Evolutionary conservation across 2,797 vertebrate genomes (phyloP).

Genomic region (Gallinago stenura): DNA sequence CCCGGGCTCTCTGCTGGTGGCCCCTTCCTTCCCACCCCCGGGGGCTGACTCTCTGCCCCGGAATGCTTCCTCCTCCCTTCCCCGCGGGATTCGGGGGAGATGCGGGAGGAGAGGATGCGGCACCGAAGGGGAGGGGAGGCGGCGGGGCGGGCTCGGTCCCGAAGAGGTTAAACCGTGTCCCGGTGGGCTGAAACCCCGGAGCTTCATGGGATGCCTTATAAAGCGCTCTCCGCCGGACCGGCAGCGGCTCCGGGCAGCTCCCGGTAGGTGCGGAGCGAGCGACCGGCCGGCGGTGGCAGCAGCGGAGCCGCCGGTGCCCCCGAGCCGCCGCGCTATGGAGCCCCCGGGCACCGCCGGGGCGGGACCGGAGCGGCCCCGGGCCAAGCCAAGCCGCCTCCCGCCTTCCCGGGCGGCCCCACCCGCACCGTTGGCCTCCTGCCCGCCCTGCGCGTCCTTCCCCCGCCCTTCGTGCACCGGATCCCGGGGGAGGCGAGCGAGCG

Average conservation of each 20-base stretch:
- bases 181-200: slow-evolving; percentile 42
- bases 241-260: neutral
- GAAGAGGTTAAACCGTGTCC: slow-evolving; percentile 61
- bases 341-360: neutral
- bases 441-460: neutral
- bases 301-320: neutral
- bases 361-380: neutral
- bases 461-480: neutral
- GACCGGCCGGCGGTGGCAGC: neutral
- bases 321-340: slow-evolving; percentile 12
- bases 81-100: neutral
- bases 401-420: neutral
- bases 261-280: neutral
- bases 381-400: neutral
- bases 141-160: neutral
- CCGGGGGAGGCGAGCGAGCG: no score
- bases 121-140: neutral
- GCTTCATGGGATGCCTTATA: slow-evolving; percentile 72
- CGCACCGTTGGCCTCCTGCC: neutral
- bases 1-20: neutral
- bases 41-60: neutral
- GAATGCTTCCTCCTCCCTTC: neutral
- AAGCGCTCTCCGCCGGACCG: slow-evolving; percentile 5
- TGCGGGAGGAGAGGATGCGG: neutral
- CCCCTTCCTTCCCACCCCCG: neutral